Percentiles rank a stretch among this genome's conserved stretches.
Conservation (phyloP, 2,888 invertebrate species). For the Hololepta plana region DNA sequence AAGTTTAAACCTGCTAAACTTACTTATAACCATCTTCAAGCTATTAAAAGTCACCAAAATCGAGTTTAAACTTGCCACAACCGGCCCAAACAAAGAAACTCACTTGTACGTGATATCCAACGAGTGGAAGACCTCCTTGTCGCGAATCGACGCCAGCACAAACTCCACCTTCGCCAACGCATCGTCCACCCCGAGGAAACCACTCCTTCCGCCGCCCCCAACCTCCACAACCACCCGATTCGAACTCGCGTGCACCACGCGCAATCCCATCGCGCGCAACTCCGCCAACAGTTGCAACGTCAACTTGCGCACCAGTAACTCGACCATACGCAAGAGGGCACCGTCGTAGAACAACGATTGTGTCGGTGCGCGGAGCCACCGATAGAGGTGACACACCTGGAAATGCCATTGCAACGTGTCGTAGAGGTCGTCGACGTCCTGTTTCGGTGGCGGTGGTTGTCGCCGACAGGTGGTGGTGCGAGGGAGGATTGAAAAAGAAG, state of each 20-base stretch:
- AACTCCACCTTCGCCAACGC: constrained; percentile 83
- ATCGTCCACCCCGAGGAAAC: constrained; percentile 62
- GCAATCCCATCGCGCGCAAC: constrained; percentile 79
- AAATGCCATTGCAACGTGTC: constrained; percentile 88
- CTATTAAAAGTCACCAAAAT: too few species aligned
- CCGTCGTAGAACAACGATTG: constrained; percentile 86
- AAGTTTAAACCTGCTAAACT: too few species aligned
- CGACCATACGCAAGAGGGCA: constrained; percentile 71
- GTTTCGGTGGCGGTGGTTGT: too few species aligned
- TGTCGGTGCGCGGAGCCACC: constrained; percentile 89
- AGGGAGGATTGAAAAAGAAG: too few species aligned
- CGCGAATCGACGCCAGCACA: constrained; percentile 70
- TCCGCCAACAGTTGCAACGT: constrained; percentile 83
- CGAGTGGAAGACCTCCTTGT: constrained; percentile 86
- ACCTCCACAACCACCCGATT: constrained; percentile 76
- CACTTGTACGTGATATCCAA: constrained; percentile 42
- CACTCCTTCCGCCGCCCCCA: too few species aligned
- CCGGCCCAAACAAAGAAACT: too few species aligned
- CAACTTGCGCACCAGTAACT: constrained; percentile 91
- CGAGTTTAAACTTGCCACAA: too few species aligned
- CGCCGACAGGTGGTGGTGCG: too few species aligned
- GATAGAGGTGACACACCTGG: constrained; percentile 89
- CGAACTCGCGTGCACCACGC: constrained; percentile 83
- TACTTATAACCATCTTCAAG: too few species aligned
- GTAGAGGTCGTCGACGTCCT: constrained; percentile 67